phyloP scores from a whole-genome alignment of 2,797 vertebrate species.

The Helarctos malayanus region DNA sequence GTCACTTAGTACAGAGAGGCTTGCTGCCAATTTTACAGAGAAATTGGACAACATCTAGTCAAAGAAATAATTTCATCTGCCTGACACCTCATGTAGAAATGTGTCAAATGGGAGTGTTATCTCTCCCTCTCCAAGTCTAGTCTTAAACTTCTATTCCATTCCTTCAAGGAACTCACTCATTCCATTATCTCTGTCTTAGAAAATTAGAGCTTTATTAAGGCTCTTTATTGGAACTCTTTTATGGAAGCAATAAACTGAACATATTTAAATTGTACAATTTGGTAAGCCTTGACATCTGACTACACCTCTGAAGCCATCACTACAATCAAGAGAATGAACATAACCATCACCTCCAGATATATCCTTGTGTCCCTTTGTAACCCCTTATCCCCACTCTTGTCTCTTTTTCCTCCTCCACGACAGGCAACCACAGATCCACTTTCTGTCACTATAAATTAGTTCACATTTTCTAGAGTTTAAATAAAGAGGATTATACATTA shows the following conservation, averaged over 20 bases:
- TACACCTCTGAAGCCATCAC: background rate
- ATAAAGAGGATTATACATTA: background rate
- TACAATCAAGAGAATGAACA: conserved; percentile 40
- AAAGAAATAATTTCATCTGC: conserved; percentile 38
- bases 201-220: background rate
- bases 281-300: background rate
- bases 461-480: conserved; percentile 43
- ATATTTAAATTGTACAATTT: conserved; percentile 6
- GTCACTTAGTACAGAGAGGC: conserved; percentile 24
- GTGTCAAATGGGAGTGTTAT: background rate
- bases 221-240: background rate
- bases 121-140: background rate
- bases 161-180: background rate
- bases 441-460: background rate
- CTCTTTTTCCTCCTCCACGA: background rate
- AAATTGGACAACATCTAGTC: conserved; percentile 31
- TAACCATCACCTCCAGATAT: background rate
- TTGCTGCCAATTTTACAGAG: background rate
- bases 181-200: background rate
- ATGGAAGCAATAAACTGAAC: background rate
- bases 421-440: background rate
- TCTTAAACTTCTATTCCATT: background rate
- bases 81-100: background rate
- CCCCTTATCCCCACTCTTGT: background rate
- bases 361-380: background rate